Percentiles rank a stretch among this genome's conserved stretches.
phyloP scores from a whole-genome alignment of 2,888 invertebrate genomes.

The Adela reaumurella region DNA sequence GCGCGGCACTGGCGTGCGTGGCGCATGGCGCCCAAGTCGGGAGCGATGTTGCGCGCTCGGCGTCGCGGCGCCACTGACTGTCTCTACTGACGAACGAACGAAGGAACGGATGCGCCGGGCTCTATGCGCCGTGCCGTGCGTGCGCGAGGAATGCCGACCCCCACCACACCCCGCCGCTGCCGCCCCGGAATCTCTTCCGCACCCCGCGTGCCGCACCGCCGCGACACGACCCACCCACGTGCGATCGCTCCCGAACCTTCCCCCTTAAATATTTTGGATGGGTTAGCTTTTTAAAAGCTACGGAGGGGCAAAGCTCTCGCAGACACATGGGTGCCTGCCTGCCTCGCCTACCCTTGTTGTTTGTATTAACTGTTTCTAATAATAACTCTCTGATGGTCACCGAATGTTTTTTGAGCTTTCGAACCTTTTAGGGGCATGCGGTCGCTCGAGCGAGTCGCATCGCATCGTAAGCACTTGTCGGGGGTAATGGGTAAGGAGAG shows the following conservation, averaged over 20 bases:
- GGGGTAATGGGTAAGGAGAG: not conserved
- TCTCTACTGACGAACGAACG: not conserved
- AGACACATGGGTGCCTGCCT: slow-evolving; percentile 26
- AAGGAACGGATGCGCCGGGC: not conserved
- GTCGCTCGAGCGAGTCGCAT: not conserved
- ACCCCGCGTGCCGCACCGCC: slow-evolving; percentile 49
- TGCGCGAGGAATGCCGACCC: slow-evolving; percentile 46
- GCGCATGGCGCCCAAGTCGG: slow-evolving; percentile 31
- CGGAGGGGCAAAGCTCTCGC: slow-evolving; percentile 29
- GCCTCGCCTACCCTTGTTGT: no score
- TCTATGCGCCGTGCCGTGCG: slow-evolving; percentile 30
- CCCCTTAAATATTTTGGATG: slow-evolving; percentile 22
- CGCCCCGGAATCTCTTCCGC: slow-evolving; percentile 30
- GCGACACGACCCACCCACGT: slow-evolving; percentile 47
- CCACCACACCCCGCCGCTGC: slow-evolving; percentile 50
- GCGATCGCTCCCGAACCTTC: slow-evolving; percentile 25
- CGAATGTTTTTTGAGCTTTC: not conserved
- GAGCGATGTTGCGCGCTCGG: slow-evolving; percentile 5
- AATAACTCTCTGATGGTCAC: slow-evolving; percentile 35
- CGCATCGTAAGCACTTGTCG: not conserved
- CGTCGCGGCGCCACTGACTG: not conserved
- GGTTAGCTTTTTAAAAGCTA: slow-evolving; percentile 51
- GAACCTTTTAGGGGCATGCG: not conserved
- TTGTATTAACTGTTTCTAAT: slow-evolving; percentile 50
- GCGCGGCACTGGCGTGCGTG: slow-evolving; percentile 48